Conservation (phyloP, 2,113 vertebrate genomes). For the Myxocyprinus asiaticus region DNA sequence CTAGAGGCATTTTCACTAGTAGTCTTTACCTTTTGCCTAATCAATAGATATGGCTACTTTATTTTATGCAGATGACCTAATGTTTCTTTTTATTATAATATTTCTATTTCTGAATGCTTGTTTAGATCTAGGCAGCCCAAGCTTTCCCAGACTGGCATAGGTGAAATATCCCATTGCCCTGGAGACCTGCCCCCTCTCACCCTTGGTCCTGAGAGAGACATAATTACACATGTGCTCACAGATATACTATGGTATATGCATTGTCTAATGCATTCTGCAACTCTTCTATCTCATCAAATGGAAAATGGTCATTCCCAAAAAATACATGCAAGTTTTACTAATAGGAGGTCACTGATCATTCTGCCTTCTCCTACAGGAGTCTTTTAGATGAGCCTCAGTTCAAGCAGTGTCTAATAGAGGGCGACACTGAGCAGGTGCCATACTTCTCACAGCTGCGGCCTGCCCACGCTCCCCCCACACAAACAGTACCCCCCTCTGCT, state of each 20-base stretch:
- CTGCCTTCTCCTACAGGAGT: constrained; percentile 64
- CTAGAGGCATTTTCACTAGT: no score
- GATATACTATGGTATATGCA: no score
- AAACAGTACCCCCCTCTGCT: neutral
- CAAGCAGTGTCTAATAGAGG: constrained; percentile 64
- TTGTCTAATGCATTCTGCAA: no score
- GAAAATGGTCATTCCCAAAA: no score
- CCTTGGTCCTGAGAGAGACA: constrained; percentile 65
- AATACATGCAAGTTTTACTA: neutral
- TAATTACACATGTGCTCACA: constrained; percentile 71
- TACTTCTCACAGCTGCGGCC: constrained; percentile 77
- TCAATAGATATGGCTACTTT: no score
- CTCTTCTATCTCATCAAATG: no score
- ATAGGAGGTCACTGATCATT: neutral
- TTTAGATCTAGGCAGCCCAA: constrained; percentile 45
- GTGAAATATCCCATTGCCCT: neutral
- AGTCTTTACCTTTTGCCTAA: no score
- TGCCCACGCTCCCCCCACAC: constrained; percentile 53
- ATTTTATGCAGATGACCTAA: no score
- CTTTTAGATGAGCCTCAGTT: constrained; percentile 81
- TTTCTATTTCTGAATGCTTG: neutral
- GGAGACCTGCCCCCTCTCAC: constrained; percentile 15
- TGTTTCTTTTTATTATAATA: no score
- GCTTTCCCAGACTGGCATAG: neutral
- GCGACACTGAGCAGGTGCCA: constrained; percentile 68